These are phyloP conservation scores for Paraplagusia blochii DNA, from an alignment of 2,113 vertebrate genomes.

Conservation along the genomic window DNA sequence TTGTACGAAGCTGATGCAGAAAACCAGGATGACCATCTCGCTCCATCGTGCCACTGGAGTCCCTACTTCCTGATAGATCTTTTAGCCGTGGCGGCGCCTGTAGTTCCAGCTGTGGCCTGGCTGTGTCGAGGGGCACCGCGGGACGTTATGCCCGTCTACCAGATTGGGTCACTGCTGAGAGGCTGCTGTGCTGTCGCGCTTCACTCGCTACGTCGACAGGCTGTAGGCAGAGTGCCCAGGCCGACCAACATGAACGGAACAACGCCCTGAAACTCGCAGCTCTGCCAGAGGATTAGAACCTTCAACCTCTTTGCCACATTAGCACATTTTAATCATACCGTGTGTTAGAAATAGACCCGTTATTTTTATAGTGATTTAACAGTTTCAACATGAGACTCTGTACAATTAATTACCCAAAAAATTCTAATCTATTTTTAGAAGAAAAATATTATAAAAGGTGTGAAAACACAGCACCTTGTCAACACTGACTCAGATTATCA, in stretches of 20 bases:
- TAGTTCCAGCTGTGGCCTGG: conserved; percentile 94
- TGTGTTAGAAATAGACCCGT: too few species aligned
- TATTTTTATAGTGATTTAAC: too few species aligned
- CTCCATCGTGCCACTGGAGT: conserved; percentile 87
- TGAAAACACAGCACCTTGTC: too few species aligned
- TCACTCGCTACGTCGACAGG: conserved; percentile 86
- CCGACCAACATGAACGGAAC: conserved; percentile 67
- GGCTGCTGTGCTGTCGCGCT: conserved; percentile 94
- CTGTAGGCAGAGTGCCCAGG: conserved; percentile 42
- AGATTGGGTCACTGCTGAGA: conserved; percentile 90
- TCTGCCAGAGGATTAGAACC: neutral
- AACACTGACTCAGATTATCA: too few species aligned
- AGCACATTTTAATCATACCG: too few species aligned
- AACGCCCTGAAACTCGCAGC: conserved; percentile 34
- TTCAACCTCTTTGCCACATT: conserved; percentile 2
- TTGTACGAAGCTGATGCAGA: conserved; percentile 21
- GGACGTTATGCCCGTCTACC: conserved; percentile 86
- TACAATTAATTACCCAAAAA: too few species aligned
- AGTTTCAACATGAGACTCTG: too few species aligned
- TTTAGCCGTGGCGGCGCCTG: conserved; percentile 87
- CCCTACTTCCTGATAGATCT: conserved; percentile 93
- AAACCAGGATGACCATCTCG: conserved; percentile 22
- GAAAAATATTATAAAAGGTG: too few species aligned
- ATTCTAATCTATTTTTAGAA: too few species aligned
- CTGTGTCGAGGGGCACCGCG: conserved; percentile 83